Base-by-base conservation (phyloP, 2,888 invertebrate species). In the Synanthedon tipuliformis region DNA sequence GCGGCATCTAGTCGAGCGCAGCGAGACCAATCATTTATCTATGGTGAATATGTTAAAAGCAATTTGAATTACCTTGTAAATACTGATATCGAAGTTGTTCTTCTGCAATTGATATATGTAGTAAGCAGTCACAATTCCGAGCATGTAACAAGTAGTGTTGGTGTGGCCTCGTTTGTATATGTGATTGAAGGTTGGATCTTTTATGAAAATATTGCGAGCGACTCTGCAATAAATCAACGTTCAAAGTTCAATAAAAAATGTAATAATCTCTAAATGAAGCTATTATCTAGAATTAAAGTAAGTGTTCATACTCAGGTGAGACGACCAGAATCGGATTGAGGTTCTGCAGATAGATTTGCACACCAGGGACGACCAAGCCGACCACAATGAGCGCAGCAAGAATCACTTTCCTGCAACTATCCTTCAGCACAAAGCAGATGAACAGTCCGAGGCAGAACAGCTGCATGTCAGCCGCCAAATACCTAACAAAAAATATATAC, bases 141-240 rank as follows among this genome's bases (percentile, higher is more conserved):
- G 50, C 8, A 69, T 52, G 54, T 66, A 76, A 16, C 66, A 60
- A 0, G 65, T 52, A 12, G 78, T 50, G 63, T 81, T 81, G 51
- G 72, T 74, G 60, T 80, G 74, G 0, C 69, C 68, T 3, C 72
- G 64, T 41, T 69, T 65, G 61, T 81, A 76, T 16, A 71, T 50
- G 10, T 66, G 53, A 52, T 68, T 62, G 56, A 73, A 79, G 0
- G 71, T 70, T 5, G 40, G 41, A 23, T 65, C 59, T 3, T 51
- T 48, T 3, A 55, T 51, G 52, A 74, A 69, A 12, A 65, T 23
- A 2, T 27, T 49, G 1, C 60, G 23, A 3, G 58, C 52, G 1
- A 57, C 52, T 34, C 73, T 76, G 60, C 27, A 57, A 57, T 10
- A 48, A 41, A 34, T 34, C 8, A 34, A 34, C 7, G 1, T 34